Evolutionary conservation across 2,888 invertebrate species (phyloP).

Genomic region (Ctena decussata): DNA sequence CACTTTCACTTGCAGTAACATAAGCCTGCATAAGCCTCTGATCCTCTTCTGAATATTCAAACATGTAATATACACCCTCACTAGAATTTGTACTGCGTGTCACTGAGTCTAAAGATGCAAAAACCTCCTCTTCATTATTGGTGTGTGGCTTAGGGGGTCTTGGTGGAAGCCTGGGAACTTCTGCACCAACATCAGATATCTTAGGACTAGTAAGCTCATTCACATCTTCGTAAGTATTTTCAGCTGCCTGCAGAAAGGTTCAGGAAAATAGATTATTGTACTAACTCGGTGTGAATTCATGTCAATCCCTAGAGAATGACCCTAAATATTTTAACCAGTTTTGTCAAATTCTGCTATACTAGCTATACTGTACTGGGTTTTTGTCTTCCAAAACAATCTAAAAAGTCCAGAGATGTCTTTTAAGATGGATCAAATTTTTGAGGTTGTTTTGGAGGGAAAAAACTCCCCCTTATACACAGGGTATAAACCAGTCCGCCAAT

Average conservation of each 20-base stretch:
- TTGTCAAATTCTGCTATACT: no score
- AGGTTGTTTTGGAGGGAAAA: no score
- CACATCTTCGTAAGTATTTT: neutral
- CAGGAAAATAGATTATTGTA: no score
- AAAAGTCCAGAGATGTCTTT: no score
- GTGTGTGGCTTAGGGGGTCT: neutral
- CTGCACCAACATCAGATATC: neutral
- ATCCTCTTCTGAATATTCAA: conserved; percentile 3
- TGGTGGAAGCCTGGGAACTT: conserved; percentile 26
- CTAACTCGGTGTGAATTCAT: no score
- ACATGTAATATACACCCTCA: conserved; percentile 6
- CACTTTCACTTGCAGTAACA: conserved; percentile 14
- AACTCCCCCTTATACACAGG: no score
- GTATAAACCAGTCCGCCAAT: no score
- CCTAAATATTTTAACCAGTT: no score
- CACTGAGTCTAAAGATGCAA: conserved; percentile 53
- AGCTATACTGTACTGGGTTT: no score
- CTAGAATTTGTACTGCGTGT: conserved; percentile 10
- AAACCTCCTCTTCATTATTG: conserved; percentile 32
- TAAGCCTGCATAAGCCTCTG: neutral
- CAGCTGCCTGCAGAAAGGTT: neutral
- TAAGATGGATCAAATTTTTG: no score
- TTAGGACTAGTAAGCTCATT: neutral
- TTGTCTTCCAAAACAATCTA: no score
- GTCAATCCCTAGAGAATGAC: no score